These are phyloP conservation scores for Actenoides lindsayi DNA, from an alignment of 2,113 vertebrate species.

Conservation along the genomic window DNA sequence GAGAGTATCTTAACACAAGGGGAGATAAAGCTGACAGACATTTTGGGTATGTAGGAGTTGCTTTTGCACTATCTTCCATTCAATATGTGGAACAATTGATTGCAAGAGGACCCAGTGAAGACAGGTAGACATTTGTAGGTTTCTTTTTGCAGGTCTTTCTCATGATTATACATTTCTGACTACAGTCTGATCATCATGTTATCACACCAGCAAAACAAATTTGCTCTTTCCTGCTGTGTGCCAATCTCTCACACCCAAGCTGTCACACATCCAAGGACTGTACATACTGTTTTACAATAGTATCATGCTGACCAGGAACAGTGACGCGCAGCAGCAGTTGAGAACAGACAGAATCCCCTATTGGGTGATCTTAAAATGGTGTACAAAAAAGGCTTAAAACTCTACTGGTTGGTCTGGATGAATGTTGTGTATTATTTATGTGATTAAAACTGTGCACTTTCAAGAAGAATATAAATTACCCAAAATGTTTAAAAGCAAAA, in stretches of 20 bases:
- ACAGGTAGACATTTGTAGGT: not conserved
- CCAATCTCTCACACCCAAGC: not conserved
- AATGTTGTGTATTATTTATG: not conserved
- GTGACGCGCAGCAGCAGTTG: not conserved
- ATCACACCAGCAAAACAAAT: not conserved
- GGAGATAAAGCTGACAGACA: not conserved
- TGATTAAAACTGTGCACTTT: not conserved
- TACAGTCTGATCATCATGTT: not conserved
- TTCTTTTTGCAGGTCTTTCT: constrained; percentile 3
- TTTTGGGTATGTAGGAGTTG: not conserved
- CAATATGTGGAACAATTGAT: not conserved
- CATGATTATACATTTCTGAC: not conserved
- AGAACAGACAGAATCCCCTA: not conserved
- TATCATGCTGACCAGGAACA: not conserved
- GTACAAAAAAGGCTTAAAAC: not conserved
- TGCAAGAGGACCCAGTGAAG: not conserved
- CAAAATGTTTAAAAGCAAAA: not conserved
- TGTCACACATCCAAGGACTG: not conserved
- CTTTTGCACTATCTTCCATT: not conserved
- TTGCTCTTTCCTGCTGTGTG: not conserved
- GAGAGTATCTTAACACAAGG: not conserved
- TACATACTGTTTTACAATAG: not conserved
- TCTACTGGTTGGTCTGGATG: not conserved
- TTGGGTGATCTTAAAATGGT: not conserved
- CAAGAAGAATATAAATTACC: not conserved